Evolutionary conservation across 2,888 invertebrate species (phyloP).

Genomic region (Eledona agricola): DNA sequence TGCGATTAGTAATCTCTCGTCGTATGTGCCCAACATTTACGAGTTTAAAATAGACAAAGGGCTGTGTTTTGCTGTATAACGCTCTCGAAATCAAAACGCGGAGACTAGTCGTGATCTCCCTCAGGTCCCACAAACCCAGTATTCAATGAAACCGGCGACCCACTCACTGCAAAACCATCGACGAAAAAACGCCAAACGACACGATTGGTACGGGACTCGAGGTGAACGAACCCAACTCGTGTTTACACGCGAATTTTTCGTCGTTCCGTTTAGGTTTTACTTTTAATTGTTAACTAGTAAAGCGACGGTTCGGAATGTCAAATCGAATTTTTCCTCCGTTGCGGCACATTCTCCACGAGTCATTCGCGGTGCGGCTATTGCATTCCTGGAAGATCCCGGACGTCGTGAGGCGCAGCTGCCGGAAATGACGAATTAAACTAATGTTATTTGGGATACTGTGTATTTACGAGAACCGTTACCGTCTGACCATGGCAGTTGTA

Average conservation of each 20-base stretch:
- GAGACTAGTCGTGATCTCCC: slow-evolving; percentile 1
- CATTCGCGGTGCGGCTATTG: background rate
- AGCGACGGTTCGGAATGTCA: slow-evolving; percentile 8
- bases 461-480: slow-evolving; percentile 8
- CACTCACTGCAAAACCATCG: slow-evolving; percentile 25
- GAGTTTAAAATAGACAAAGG: background rate
- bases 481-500: slow-evolving; percentile 17
- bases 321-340: slow-evolving; percentile 2
- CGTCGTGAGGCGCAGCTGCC: too few relatives aligned
- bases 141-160: slow-evolving; percentile 35
- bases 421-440: slow-evolving; percentile 14
- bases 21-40: slow-evolving; percentile 1
- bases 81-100: background rate
- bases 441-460: slow-evolving; percentile 12
- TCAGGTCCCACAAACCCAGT: slow-evolving; percentile 34
- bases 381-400: background rate
- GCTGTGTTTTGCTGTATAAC: background rate
- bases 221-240: slow-evolving; percentile 9
- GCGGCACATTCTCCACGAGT: background rate
- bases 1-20: slow-evolving; percentile 5
- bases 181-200: slow-evolving; percentile 14
- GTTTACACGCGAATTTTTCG: slow-evolving; percentile 5
- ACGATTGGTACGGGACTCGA: slow-evolving; percentile 11
- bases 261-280: slow-evolving; percentile 17
- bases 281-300: slow-evolving; percentile 18